Base-by-base conservation (phyloP, 2,888 invertebrate species). In the Macaria liturata region DNA sequence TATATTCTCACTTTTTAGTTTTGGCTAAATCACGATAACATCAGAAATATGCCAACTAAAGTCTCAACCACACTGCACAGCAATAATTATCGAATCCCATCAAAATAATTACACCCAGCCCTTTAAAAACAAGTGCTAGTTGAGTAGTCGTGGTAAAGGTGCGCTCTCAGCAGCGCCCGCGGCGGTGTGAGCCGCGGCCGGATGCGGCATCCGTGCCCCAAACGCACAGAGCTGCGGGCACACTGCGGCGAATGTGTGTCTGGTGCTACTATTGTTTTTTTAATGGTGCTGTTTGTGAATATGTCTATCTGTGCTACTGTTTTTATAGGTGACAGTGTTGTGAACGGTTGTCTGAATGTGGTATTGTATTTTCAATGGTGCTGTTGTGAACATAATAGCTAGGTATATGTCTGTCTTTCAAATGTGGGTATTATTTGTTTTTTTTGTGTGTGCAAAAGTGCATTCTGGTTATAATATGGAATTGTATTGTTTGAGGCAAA, bases 211-310 rank as follows among this genome's bases (percentile, higher is more conserved):
- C 68, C 62, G 64, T 53, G 60, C 59, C 44, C 20, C 57, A 40
- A 57, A 39, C 59, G 65, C 63, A 63, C 57, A 65, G 49, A 59
- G 58, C 53, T 73, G 71, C 80, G 72, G 74, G 45, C 59, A 70
- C 48, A 67, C 64, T 79, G 75, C 69, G 78, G 55, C 72, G 82
- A 82, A 72, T 57, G 43, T 4, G 39, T 7, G 8, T 5, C 39
- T 5, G 8, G 39, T 8, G 39, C 39, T 7, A 39, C 5, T 5
- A 7, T 5, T 39, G 39, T 39, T 39, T 5, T 39, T 39, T 39
- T 20, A 20, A 20, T 20, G 20, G 20, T 20, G 20, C 20, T 20
- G 20, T 20, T 20, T 20, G 20, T 20, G 20, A 20, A 20, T 20
- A 2, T 20, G 20, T 20, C 20, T 20, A 1, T 20, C 20, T 20